phyloP scores from a whole-genome alignment of 2,797 vertebrate genomes.

The Aselliscus stoliczkanus region DNA sequence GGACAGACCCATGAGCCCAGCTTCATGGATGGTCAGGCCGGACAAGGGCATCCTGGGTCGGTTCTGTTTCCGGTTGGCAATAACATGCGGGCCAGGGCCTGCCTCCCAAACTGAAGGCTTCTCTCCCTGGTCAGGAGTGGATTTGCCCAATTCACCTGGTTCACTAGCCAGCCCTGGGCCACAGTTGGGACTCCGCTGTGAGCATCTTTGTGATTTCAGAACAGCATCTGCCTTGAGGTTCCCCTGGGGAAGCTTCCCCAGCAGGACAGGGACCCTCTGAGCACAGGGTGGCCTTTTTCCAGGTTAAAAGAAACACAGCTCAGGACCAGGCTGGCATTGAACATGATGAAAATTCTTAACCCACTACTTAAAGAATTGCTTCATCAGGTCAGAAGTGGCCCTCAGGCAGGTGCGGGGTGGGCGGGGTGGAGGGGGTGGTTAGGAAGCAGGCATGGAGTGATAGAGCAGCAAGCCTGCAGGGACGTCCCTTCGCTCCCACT shows the following conservation, averaged over 20 bases:
- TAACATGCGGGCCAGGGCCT: not conserved
- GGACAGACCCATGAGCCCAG: not conserved
- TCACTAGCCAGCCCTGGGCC: not conserved
- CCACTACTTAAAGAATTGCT: not conserved
- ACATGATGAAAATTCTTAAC: not conserved
- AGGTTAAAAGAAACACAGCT: not conserved
- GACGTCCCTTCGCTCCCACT: fast-evolving
- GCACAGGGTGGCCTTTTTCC: not conserved
- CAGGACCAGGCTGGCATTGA: not conserved
- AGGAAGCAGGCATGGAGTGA: not conserved
- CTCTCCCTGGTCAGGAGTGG: not conserved
- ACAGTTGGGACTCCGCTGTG: not conserved
- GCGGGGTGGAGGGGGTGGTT: no score
- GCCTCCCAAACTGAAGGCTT: not conserved
- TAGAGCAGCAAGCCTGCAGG: not conserved
- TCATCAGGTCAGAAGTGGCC: not conserved
- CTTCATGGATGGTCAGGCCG: not conserved
- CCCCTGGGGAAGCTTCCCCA: not conserved
- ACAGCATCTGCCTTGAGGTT: not conserved
- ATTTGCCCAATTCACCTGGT: not conserved
- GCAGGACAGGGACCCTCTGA: not conserved
- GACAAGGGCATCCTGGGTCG: fast-evolving
- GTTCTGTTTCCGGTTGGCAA: not conserved
- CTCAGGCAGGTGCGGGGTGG: not conserved
- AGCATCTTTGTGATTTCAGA: not conserved